Evolutionary conservation across 1,140 invertebrate genomes (phyloP).

Genomic region (Vanessa atalanta): DNA sequence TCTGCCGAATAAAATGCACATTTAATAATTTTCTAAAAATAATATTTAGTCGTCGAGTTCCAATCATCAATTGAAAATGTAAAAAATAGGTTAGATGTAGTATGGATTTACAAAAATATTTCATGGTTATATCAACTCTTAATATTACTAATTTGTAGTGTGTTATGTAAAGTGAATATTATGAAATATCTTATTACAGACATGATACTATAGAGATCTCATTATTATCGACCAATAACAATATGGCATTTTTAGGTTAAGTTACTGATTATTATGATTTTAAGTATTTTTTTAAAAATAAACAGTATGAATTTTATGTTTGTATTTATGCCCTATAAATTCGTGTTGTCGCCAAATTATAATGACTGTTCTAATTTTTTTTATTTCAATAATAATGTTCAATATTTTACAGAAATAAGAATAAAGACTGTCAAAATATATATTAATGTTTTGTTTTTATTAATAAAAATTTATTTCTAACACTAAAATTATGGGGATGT

Average conservation of each 20-base stretch:
- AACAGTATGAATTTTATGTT: slow-evolving; percentile 53
- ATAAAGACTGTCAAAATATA: slow-evolving; percentile 81
- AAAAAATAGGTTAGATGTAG: slow-evolving; percentile 69
- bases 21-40: slow-evolving; percentile 26
- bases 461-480: background rate
- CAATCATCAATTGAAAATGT: slow-evolving; percentile 50
- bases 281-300: slow-evolving; percentile 63
- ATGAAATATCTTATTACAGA: slow-evolving; percentile 66
- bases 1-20: slow-evolving; percentile 24
- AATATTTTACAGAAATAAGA: slow-evolving; percentile 77
- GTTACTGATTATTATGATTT: slow-evolving; percentile 56
- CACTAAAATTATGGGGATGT: background rate
- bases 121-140: slow-evolving; percentile 65
- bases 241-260: slow-evolving; percentile 80
- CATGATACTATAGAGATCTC: slow-evolving; percentile 76
- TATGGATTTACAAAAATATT: slow-evolving; percentile 66
- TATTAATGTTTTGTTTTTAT: slow-evolving; percentile 53
- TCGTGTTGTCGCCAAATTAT: slow-evolving; percentile 67
- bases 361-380: slow-evolving; percentile 62
- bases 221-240: slow-evolving; percentile 78
- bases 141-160: slow-evolving; percentile 70
- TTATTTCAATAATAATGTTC: slow-evolving; percentile 59
- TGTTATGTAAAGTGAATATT: slow-evolving; percentile 66
- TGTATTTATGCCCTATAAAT: slow-evolving; percentile 52
- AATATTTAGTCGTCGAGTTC: slow-evolving; percentile 42